Base-by-base conservation (phyloP, 2,113 vertebrate genomes). In the Colistium nudipinnis region DNA sequence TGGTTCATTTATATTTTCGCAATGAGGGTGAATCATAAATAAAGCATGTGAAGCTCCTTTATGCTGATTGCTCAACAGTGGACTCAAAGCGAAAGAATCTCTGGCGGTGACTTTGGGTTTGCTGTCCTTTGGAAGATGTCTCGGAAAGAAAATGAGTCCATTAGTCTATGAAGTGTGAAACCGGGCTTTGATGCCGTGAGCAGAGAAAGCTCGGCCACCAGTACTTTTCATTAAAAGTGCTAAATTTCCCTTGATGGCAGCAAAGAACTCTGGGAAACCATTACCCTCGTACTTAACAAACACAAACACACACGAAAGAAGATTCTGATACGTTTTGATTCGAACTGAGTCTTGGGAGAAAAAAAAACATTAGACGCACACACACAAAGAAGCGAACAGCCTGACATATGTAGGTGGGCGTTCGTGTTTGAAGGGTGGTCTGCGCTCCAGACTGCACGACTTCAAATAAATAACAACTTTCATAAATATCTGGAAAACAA, bases 191-290 rank as follows among this genome's bases (percentile, higher is more conserved):
- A 86, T 83, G 57, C 54, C 67, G 44, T 69, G 10, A 75, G 45
- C 70, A 77, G 61, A 65, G 48, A 71, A 45, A 70, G 53, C 59
- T 71, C 74, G 43, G 74, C 64, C n/a, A 67, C 74, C 81, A 78
- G 67, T 59, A 48, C 83, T 82, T 77, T 45, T 75, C 71, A 80
- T 87, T 82, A 80, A 71, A 87, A 64, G 72, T 80, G 79, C 74
- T 81, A 63, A 74, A 82, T 81, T 86, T 82, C 78, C 76, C 71
- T 61, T 38, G 62, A 73, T 74, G 55, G 31, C 41, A 33, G 70
- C 41, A 71, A 74, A 81, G 70, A 52, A 62, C 61, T 81, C 38
- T 74, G 74, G 75, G 74, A 90, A 83, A 80, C 70, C 67, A 81
- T 87, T 69, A 56, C 53, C 77, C 59, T 27, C 51, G 4, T 10